Conservation (phyloP, 2,113 vertebrate genomes). For the Prunella himalayana region DNA sequence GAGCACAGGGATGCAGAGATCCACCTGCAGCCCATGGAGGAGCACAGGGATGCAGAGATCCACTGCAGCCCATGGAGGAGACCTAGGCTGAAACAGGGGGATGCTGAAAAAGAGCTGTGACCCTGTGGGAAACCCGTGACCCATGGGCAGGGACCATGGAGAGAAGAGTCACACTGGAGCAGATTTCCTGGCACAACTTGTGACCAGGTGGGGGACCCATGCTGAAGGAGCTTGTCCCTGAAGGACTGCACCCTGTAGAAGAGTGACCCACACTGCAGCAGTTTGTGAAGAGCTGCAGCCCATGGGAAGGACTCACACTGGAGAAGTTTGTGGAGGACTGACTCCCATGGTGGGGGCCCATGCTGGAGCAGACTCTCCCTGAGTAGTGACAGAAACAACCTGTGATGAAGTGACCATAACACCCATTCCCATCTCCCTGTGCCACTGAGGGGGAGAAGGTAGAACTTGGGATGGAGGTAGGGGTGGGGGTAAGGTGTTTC, state of each 20-base stretch:
- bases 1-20: background rate
- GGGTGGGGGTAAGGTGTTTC: background rate
- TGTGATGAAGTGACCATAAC: background rate
- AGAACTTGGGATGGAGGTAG: background rate
- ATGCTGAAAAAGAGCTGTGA: background rate
- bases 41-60: background rate
- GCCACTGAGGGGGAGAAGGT: background rate
- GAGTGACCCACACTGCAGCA: background rate
- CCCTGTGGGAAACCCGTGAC: background rate
- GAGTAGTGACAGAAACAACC: background rate
- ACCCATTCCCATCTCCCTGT: background rate
- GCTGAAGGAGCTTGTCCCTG: background rate
- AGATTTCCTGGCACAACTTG: background rate
- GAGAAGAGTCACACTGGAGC: rapidly evolving
- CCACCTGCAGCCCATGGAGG: background rate
- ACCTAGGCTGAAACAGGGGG: background rate
- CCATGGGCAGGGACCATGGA: background rate
- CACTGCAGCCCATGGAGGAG: background rate
- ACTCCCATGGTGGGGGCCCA: rapidly evolving
- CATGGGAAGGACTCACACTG: background rate
- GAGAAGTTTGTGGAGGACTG: background rate
- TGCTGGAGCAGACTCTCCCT: background rate
- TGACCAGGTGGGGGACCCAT: rapidly evolving
- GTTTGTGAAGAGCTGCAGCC: background rate
- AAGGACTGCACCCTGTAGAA: background rate